Evolutionary conservation across 2,113 vertebrate species (phyloP), one percentile per base, ranked within the genome.

Genomic region (Chlorocebus sabaeus): DNA sequence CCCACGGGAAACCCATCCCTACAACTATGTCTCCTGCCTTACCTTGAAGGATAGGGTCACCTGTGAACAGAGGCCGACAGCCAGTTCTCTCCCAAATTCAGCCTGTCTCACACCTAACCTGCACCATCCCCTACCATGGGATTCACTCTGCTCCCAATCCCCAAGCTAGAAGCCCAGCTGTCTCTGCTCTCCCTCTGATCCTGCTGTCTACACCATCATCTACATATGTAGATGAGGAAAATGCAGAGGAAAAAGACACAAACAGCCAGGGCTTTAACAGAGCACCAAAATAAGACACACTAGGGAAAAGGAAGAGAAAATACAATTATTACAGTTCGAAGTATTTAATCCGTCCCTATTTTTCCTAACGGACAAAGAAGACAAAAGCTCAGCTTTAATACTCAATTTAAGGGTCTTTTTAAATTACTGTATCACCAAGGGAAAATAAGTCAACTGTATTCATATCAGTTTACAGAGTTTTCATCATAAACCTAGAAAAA

Each of bases 401-500:
- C 32, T 83, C 78, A 72, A 50, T 80, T 70, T 72, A 50, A 38
- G 59, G 25, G 22, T 4, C 16, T 16, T 40, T 90, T 87, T 32
- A 64, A 94, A 86, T 52, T 32, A 64, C 1, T 18, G 8, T 23
- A 67, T 78, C 80, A 82, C 20, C 73, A 64, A 82, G 30, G 22
- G 59, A 72, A 92, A 95, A 82, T 13, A 87, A n/a, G 7, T 48
- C 87, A 88, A 61, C 61, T 61, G 32, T 50, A 40, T 78, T 72
- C 52, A 82, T 72, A 59, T 92, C n/a, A 87, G 27, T 5, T 43
- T 64, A 55, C 32, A 84, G 35, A 94, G 35, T 79, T 93, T 83
- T 86, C 18, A 92, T 87, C 52, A 61, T 20, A 85, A 27, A 91
- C 22, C 9, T 90, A 84, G 85, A 90, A 96, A 93, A 93, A 27